Base-by-base conservation (phyloP, 2,888 invertebrate species). In the Augochlorella aurata region DNA sequence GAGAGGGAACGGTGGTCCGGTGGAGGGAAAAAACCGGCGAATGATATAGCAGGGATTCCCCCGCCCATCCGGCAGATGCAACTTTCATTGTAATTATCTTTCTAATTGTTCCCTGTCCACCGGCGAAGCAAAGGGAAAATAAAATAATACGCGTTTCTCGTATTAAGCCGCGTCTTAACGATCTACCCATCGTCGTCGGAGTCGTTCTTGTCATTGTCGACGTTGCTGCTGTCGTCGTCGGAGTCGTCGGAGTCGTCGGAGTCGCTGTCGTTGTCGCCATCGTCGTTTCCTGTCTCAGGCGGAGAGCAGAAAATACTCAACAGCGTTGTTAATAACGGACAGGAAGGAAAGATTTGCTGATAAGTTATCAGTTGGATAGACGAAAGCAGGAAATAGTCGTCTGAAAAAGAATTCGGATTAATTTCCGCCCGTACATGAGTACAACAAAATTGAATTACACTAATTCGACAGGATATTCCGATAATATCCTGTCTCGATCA, bases 41-140 rank as follows among this genome's bases (percentile, higher is more conserved):
- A 79, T 66, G 77, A 79, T 66, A 77, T 75, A 79, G 38, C 54
- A 49, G 38, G 52, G 65, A 68, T 70, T 65, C 65, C n/a, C n/a
- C 44, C 65, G n/a, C 50, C 52, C 66, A 66, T 63, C 74, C 69
- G 70, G 61, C 61, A 75, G 70, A 80, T 74, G 79, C 73, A 70
- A 81, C 81, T 85, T 86, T 85, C 81, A 68, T 85, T 83, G 74
- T 81, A 81, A 88, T 86, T 86, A 83, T 88, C 83, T 79, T 83
- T 78, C 75, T 81, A 86, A 86, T 87, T 88, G 88, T 84, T 81
- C 79, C 68, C 71, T 70, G 71, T 65, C 73, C 69, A 58, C 70
- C 70, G 29, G 21, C 58, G 49, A 44, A n/a, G n/a, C 38, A 67
- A 66, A 47, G 29, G 74, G 54, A 61, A 79, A 83, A 71, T 24